These are phyloP conservation scores for Phodopus roborovskii DNA, from an alignment of 2,113 vertebrate genomes.

Conservation along the genomic window DNA sequence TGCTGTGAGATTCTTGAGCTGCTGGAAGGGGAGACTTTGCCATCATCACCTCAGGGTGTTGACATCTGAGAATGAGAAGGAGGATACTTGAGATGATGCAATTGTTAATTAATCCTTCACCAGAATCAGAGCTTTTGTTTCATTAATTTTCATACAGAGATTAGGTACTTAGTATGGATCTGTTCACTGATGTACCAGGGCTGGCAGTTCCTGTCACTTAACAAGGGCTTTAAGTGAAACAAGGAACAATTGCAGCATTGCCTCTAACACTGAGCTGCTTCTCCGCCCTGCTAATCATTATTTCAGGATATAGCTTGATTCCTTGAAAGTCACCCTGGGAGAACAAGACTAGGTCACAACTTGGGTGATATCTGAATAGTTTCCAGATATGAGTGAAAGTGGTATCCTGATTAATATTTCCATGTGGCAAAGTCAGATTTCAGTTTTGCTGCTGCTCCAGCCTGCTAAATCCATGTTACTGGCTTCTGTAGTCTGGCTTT, in stretches of 20 bases:
- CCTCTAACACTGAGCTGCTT: not conserved
- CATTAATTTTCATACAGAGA: conserved; percentile 12
- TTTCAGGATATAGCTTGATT: not conserved
- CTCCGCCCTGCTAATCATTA: not conserved
- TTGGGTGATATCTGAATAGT: not conserved
- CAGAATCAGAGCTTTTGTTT: conserved; percentile 8
- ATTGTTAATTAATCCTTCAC: not conserved
- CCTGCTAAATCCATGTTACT: not conserved
- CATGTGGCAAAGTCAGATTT: conserved; percentile 16
- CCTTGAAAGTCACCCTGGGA: conserved; percentile 16
- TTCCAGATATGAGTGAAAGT: not conserved
- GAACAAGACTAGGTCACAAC: not conserved
- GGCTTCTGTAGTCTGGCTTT: not conserved
- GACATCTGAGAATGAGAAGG: not conserved
- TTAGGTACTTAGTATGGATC: conserved; percentile 10
- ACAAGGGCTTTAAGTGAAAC: conserved; percentile 19
- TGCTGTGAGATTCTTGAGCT: not conserved
- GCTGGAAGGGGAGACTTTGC: not conserved
- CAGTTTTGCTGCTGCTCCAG: not conserved
- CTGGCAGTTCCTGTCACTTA: conserved; percentile 15
- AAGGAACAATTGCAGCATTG: not conserved
- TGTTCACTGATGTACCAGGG: not conserved
- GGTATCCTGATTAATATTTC: conserved; percentile 9
- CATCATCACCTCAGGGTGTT: not conserved
- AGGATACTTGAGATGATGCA: conserved; percentile 2